phyloP scores from a whole-genome alignment of 2,888 invertebrate genomes.

The Caenorhabditis parvicauda region DNA sequence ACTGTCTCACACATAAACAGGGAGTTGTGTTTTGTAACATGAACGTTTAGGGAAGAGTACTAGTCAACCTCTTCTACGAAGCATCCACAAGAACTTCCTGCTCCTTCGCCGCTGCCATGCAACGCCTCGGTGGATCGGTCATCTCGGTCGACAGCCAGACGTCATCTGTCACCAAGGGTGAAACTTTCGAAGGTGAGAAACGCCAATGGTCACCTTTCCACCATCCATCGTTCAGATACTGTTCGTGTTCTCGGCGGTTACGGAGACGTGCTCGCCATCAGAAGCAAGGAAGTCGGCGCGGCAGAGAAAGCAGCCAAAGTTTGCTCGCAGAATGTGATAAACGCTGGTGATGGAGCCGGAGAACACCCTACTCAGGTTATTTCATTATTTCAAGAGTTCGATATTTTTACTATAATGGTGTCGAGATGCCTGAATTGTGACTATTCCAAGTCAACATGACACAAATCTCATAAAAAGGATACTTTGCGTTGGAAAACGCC shows the following conservation, averaged over 20 bases:
- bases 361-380: constrained; percentile 96
- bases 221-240: too few species aligned
- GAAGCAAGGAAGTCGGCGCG: constrained; percentile 90
- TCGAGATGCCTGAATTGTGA: too few species aligned
- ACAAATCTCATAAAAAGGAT: too few species aligned
- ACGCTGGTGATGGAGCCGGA: constrained; percentile 95
- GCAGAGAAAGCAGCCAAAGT: constrained; percentile 68
- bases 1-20: too few species aligned
- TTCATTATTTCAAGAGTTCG: too few species aligned
- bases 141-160: constrained; percentile 75
- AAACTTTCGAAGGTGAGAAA: constrained; percentile 79
- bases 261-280: constrained; percentile 79
- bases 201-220: too few species aligned
- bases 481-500: too few species aligned
- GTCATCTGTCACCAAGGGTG: constrained; percentile 94
- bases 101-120: constrained; percentile 95
- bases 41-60: constrained; percentile 76
- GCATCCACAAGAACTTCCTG: constrained; percentile 92
- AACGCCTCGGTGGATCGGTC: constrained; percentile 87
- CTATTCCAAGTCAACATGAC: too few species aligned
- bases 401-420: not conserved
- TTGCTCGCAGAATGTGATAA: constrained; percentile 71
- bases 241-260: constrained; percentile 68
- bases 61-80: constrained; percentile 96
- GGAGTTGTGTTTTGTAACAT: not conserved